phyloP scores from a whole-genome alignment of 2,113 vertebrate genomes.

The Dicentrarchus labrax region DNA sequence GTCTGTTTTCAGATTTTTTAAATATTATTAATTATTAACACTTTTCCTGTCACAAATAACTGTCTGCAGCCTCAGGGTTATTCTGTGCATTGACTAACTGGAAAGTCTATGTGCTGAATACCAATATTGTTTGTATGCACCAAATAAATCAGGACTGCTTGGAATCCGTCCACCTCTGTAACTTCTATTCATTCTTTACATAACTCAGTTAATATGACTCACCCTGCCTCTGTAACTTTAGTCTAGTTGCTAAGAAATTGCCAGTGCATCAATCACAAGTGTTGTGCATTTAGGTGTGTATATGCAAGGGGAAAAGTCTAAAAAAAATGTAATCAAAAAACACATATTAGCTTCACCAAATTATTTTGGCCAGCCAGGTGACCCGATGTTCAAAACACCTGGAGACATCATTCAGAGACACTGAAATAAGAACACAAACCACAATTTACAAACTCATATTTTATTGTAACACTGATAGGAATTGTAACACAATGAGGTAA shows the following conservation, averaged over 20 bases:
- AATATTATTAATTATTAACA: background rate
- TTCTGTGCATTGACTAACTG: background rate
- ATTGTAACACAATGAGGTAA: constrained; percentile 97
- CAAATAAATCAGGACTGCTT: background rate
- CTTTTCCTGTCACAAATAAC: no score
- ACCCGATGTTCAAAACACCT: background rate
- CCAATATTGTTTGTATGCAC: background rate
- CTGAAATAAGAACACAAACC: constrained; percentile 4
- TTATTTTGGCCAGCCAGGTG: background rate
- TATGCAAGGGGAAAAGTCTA: background rate
- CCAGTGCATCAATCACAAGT: background rate
- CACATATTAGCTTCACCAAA: background rate
- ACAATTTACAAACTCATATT: constrained; percentile 84
- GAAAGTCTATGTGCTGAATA: background rate
- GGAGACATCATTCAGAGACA: background rate
- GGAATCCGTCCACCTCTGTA: background rate
- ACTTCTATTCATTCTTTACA: background rate
- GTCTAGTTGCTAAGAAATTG: background rate
- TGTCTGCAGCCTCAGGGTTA: background rate
- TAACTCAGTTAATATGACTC: background rate
- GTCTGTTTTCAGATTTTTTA: background rate
- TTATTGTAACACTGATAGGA: constrained; percentile 95
- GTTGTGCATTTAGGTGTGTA: background rate
- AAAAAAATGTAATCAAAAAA: background rate
- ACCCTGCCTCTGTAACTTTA: background rate